Conservation (phyloP, 2,888 invertebrate genomes). For the Chrysotoxum bicinctum region DNA sequence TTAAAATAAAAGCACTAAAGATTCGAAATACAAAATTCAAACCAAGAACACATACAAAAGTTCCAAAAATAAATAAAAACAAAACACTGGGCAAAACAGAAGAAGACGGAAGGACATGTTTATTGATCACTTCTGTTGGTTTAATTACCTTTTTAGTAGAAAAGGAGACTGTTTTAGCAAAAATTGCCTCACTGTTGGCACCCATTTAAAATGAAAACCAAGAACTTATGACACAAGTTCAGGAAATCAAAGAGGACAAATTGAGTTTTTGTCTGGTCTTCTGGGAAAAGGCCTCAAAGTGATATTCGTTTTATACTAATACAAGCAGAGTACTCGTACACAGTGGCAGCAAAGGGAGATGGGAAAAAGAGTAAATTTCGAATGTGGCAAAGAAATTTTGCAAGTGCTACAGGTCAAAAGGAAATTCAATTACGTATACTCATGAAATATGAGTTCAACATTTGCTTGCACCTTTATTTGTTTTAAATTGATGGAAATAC, state of each 20-base stretch:
- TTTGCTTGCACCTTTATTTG: slow-evolving; percentile 39
- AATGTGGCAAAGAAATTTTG: slow-evolving; percentile 41
- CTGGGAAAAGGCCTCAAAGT: slow-evolving; percentile 26
- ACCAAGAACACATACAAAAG: background rate
- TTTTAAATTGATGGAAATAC: slow-evolving; percentile 10
- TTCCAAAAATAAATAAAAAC: background rate
- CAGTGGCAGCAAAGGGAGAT: too few species aligned
- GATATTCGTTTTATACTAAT: slow-evolving; percentile 22
- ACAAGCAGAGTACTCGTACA: background rate
- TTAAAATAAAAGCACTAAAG: too few species aligned
- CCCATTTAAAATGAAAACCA: slow-evolving; percentile 22
- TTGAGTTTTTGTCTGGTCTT: slow-evolving; percentile 32
- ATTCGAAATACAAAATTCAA: background rate
- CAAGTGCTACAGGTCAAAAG: slow-evolving; percentile 58
- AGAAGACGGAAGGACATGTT: slow-evolving; percentile 19
- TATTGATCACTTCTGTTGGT: slow-evolving; percentile 28
- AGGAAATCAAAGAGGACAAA: slow-evolving; percentile 56
- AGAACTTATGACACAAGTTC: slow-evolving; percentile 34
- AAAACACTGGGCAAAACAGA: slow-evolving; percentile 7
- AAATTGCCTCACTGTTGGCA: slow-evolving; percentile 29
- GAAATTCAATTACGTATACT: slow-evolving; percentile 52
- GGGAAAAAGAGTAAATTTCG: background rate
- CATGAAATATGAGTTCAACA: slow-evolving; percentile 50
- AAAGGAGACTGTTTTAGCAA: slow-evolving; percentile 12
- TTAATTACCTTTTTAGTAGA: slow-evolving; percentile 22